Conservation (phyloP, 1,140 invertebrate species). For the Ceratina australensis region DNA sequence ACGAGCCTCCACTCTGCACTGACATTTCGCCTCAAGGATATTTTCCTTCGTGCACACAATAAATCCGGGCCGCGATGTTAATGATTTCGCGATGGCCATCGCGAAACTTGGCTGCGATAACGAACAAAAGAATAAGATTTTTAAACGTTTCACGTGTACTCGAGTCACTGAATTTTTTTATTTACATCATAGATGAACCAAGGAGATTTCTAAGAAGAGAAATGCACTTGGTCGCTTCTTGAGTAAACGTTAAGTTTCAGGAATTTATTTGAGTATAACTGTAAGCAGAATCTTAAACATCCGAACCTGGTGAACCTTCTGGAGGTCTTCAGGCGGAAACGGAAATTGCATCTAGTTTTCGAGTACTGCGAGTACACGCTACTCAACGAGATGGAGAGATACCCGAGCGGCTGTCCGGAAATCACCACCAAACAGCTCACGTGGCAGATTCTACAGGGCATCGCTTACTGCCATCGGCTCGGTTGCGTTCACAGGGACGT, state of each 20-base stretch:
- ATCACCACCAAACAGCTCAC: conserved; percentile 93
- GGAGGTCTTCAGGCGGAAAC: conserved; percentile 98
- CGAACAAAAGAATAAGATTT: neutral
- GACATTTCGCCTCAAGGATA: conserved; percentile 72
- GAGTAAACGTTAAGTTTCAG: neutral
- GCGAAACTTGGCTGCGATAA: conserved; percentile 1
- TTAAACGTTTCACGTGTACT: neutral
- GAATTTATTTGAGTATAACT: neutral
- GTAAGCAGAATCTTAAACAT: conserved; percentile 95
- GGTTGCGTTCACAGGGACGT: conserved; percentile 98
- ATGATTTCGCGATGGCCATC: conserved; percentile 21
- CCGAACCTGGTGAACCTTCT: conserved; percentile 98
- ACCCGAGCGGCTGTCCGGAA: conserved; percentile 91
- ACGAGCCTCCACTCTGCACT: conserved; percentile 57
- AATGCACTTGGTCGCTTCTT: no score
- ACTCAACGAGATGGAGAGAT: conserved; percentile 96
- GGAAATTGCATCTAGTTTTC: conserved; percentile 98
- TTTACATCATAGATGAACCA: neutral
- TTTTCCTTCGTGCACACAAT: conserved; percentile 57
- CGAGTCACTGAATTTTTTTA: neutral
- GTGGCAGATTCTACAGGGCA: conserved; percentile 96
- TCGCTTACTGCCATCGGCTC: conserved; percentile 97
- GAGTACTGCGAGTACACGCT: conserved; percentile 99
- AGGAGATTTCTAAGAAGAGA: neutral
- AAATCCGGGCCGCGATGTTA: conserved; percentile 35